Conservation (phyloP, 37 sponge, comb jelly and placozoan species). For the Ephydatia muelleri region DNA sequence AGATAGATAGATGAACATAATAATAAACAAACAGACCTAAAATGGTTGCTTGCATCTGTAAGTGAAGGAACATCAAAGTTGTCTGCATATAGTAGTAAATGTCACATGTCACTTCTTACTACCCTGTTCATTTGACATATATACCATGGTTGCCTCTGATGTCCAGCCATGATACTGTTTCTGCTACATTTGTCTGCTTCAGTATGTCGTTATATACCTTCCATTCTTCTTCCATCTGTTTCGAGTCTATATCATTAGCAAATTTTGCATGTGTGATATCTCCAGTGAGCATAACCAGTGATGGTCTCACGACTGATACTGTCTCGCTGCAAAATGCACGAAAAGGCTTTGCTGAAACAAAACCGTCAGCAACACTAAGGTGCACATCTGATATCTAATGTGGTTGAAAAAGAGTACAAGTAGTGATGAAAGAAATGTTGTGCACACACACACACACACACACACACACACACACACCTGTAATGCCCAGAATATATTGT, state of each 20-base stretch:
- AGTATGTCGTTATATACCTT: constrained; percentile 53
- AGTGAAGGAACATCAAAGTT: constrained; percentile 57
- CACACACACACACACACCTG: constrained; percentile 36
- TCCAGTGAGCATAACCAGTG: constrained; percentile 71
- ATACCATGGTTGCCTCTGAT: constrained; percentile 89
- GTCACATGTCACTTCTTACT: background rate
- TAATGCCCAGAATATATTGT: constrained; percentile 85
- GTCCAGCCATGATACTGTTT: constrained; percentile 75
- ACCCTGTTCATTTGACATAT: background rate
- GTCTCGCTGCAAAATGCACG: constrained; percentile 29
- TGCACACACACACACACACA: background rate
- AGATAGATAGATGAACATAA: background rate
- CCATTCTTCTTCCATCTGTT: constrained; percentile 81
- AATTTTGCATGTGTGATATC: constrained; percentile 86
- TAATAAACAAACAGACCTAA: background rate
- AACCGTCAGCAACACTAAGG: constrained; percentile 43
- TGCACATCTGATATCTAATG: constrained; percentile 86
- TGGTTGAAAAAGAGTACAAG: background rate
- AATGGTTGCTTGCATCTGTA: constrained; percentile 24
- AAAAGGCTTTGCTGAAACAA: background rate
- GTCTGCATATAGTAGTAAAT: constrained; percentile 15
- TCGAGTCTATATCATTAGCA: constrained; percentile 48
- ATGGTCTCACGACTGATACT: constrained; percentile 23
- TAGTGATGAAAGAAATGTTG: background rate
- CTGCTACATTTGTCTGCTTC: constrained; percentile 33